These are phyloP conservation scores for Dynastes tityus DNA, from an alignment of 2,888 invertebrate genomes.

Conservation along the genomic window DNA sequence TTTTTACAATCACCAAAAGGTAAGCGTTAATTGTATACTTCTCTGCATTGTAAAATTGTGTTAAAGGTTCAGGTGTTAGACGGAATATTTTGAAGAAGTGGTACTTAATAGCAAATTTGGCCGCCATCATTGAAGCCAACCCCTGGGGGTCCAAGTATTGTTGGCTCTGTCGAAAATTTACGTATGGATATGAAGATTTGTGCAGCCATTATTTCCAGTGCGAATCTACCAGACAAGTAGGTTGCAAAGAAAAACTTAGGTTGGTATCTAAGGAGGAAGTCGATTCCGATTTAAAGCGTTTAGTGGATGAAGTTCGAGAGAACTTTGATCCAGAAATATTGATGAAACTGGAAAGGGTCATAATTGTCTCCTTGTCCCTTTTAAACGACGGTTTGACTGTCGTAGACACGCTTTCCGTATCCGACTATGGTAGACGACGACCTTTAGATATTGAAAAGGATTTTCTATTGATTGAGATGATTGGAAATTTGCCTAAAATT, in stretches of 20 bases:
- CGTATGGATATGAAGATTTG: too few species aligned
- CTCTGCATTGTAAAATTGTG: too few species aligned
- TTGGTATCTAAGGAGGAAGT: neutral
- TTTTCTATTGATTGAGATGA: neutral
- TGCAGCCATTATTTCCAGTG: neutral
- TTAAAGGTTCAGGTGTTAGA: conserved; percentile 3
- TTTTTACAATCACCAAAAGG: neutral
- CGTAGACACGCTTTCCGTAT: neutral
- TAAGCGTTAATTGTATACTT: neutral
- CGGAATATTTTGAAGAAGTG: neutral
- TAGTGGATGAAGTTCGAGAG: neutral
- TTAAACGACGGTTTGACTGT: neutral
- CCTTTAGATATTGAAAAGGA: neutral
- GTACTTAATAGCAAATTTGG: conserved; percentile 1
- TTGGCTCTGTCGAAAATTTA: neutral
- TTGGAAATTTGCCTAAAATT: neutral
- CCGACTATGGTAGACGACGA: conserved; percentile 8
- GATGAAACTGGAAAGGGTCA: neutral
- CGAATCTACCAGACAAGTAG: neutral
- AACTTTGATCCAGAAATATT: neutral
- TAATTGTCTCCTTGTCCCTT: neutral
- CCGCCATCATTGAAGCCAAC: neutral
- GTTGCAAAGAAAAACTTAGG: neutral
- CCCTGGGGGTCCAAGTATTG: neutral
- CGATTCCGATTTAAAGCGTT: conserved; percentile 3